phyloP scores from a whole-genome alignment of 2,797 vertebrate species.

The Macroramphosus scolopax region DNA sequence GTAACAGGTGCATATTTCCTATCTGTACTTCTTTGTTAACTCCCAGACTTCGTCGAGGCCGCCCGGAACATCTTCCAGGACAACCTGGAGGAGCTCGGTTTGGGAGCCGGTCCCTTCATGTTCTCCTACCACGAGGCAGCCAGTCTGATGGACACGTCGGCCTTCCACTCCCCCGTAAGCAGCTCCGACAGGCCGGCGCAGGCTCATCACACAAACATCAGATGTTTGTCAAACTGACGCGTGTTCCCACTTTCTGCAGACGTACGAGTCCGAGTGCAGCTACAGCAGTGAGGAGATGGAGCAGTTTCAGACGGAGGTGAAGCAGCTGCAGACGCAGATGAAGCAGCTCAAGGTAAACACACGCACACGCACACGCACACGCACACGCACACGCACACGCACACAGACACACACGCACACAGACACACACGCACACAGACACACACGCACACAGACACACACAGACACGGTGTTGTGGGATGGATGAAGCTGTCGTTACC shows the following conservation, averaged over 20 bases:
- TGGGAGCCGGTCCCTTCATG: constrained; percentile 78
- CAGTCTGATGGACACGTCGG: constrained; percentile 87
- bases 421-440: too few relatives aligned
- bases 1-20: background rate
- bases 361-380: constrained; percentile 7
- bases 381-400: constrained; percentile 4
- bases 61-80: constrained; percentile 79
- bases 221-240: too few relatives aligned
- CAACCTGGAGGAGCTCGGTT: constrained; percentile 78
- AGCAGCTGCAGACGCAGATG: constrained; percentile 83
- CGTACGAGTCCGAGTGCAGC: constrained; percentile 79
- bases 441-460: too few relatives aligned
- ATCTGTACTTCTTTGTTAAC: constrained; percentile 4
- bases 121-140: constrained; percentile 89
- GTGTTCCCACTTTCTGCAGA: too few relatives aligned
- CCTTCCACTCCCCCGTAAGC: constrained; percentile 87
- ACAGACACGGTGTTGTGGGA: background rate
- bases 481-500: too few relatives aligned
- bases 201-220: too few relatives aligned
- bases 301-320: constrained; percentile 83
- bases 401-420: background rate
- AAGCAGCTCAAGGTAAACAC: constrained; percentile 82
- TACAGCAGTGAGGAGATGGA: constrained; percentile 84
- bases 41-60: constrained; percentile 84
- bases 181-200: too few relatives aligned